Conservation (phyloP, 2,797 vertebrate genomes). For the Gorsachius magnificus region DNA sequence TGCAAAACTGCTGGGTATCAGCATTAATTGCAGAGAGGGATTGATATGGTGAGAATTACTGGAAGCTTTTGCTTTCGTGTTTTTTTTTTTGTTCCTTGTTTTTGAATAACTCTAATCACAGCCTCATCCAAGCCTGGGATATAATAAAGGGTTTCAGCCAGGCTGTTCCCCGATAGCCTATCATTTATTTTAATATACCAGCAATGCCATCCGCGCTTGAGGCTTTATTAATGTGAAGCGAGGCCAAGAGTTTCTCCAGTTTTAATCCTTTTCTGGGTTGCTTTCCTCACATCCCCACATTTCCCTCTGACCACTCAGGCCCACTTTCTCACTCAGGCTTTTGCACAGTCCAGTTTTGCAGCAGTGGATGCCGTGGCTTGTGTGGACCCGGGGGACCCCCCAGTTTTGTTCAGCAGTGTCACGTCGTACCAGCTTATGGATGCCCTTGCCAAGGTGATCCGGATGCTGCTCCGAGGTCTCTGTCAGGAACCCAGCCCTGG, state of each 20-base stretch:
- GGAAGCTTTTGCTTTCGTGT: not conserved
- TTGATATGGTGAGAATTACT: not conserved
- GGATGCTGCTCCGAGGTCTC: not conserved
- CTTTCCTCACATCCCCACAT: not conserved
- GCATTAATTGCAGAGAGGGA: not conserved
- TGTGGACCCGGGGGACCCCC: not conserved
- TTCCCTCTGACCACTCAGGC: not conserved
- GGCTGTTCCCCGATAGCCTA: not conserved
- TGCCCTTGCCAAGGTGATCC: rapidly evolving
- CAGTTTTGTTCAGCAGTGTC: not conserved
- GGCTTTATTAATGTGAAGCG: not conserved
- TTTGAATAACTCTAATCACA: slow-evolving; percentile 20
- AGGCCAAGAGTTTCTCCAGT: not conserved
- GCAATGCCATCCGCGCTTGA: slow-evolving; percentile 5
- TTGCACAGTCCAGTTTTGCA: not conserved
- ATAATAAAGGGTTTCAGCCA: slow-evolving; percentile 25
- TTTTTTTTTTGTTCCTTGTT: not conserved
- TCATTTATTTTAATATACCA: slow-evolving; percentile 39
- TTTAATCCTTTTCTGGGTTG: not conserved
- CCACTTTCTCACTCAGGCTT: not conserved
- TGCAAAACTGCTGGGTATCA: not conserved
- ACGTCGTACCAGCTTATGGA: not conserved
- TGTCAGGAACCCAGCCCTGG: not conserved
- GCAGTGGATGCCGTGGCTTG: not conserved
- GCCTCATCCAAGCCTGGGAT: not conserved